Evolutionary conservation across 2,797 vertebrate species (phyloP), one percentile per base, ranked within the genome.

Genomic region (Megaceryle alcyon): DNA sequence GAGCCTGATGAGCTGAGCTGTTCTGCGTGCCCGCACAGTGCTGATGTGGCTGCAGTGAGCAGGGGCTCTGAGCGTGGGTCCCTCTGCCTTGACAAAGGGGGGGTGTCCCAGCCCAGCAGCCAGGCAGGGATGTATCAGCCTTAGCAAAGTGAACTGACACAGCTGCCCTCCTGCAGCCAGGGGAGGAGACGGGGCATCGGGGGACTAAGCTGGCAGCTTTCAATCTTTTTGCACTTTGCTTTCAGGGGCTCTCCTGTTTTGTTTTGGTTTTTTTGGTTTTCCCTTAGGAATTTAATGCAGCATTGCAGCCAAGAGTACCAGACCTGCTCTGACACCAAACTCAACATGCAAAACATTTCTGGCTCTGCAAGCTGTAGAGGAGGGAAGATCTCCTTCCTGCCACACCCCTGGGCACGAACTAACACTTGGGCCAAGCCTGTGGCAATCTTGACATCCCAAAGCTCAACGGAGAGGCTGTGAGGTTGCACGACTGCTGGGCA

Each of bases 41-140:
- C 14, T 3, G 6, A 5, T 3, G 44, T 0, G 0, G 19, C 21
- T 70, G 75, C 56, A 35, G 6, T 13, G 12, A 41, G 44, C 37
- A 41, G 29, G 48, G 33, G 39, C 22, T 44, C 64, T 29, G 44
- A 41, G 14, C 4, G 0, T 5, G n/a, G n/a, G 21, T 19, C n/a
- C 31, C 18, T 43, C 60, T 57, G 41, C 26, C 22, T 29, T 53
- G 49, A 29, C 4, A 5, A 39, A 49, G 29, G 33, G 37, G 17
- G 7, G 19, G 29, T 31, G n/a, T 35, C 9, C 19, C 61, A 53
- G 35, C 39, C 51, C 28, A 43, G 25, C 26, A 54, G 44, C 46
- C 46, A 43, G 35, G 41, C 41, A 71, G 46, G 65, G 64, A 35
- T 15, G 15, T 14, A 23, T 41, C 29, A 53, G 18, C 71, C 51